Evolutionary conservation across 2,797 vertebrate species (phyloP).

Genomic region (Pseudochaenichthys georgianus): DNA sequence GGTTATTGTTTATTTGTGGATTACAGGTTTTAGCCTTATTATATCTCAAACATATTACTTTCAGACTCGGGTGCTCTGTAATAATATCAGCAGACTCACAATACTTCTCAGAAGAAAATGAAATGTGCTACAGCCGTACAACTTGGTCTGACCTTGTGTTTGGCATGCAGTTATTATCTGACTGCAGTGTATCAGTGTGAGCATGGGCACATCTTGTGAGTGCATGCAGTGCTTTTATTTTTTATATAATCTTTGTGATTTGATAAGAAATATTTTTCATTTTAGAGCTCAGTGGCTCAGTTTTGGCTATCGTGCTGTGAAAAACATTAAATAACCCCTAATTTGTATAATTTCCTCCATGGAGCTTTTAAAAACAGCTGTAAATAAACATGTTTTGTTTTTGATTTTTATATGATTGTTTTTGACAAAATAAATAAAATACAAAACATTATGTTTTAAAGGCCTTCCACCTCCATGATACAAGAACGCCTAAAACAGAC

Average conservation of each 20-base stretch:
- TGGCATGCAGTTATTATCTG: slow-evolving; percentile 29
- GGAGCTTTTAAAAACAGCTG: neutral
- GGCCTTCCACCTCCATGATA: no score
- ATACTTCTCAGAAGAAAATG: slow-evolving; percentile 57
- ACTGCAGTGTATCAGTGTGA: slow-evolving; percentile 6
- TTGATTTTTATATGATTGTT: neutral
- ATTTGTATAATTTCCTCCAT: neutral
- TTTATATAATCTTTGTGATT: neutral
- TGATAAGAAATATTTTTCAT: neutral
- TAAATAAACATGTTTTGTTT: neutral
- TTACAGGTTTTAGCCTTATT: slow-evolving; percentile 54
- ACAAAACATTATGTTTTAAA: no score
- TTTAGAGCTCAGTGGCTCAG: neutral
- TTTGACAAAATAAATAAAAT: neutral
- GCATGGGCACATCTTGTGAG: neutral
- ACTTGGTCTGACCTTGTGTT: slow-evolving; percentile 48
- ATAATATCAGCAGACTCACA: slow-evolving; percentile 63
- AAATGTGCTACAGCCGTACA: slow-evolving; percentile 42
- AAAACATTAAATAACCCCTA: neutral
- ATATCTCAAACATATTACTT: slow-evolving; percentile 71
- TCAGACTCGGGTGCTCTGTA: slow-evolving; percentile 43
- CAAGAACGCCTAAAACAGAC: no score
- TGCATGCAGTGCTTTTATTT: neutral
- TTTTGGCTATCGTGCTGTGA: neutral
- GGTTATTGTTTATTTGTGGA: slow-evolving; percentile 70